Base-by-base conservation (phyloP, 30 jellyfish, hydroid and myxozoan genomes). In the Hydractinia symbiolongicarpus region DNA sequence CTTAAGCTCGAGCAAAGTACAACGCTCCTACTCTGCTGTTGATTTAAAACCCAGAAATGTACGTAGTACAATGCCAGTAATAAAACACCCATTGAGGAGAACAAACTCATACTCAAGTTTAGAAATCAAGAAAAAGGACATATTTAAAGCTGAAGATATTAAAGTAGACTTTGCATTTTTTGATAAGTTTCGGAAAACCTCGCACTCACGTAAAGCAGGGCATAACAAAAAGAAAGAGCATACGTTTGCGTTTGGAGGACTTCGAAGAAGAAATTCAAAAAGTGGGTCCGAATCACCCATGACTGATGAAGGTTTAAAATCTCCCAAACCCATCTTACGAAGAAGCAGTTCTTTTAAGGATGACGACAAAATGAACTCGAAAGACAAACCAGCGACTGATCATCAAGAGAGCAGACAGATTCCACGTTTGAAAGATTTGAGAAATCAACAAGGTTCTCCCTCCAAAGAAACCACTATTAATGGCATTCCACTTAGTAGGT, bases 401-500 rank as follows among this genome's bases (percentile, higher is more conserved):
- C 83, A 55, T 13, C 74, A 44, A n/a, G 74, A 64, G 9, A 13
- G 52, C 9, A 64, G 74, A 64, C 74, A 64, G 9, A 7, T 13
- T 7, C 74, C 74, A n/a, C 83, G 83, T 67, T 10, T 74, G 44
- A 58, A 74, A 74, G 66, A 50, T 20, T n/a, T 74, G 67, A 70
- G 50, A 67, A 54, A 44, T 58, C 62, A 19, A 13, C 95, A 86
- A 54, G 88, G 81, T 14, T 93, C 98, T 5, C 98, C 98, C 5
- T 82, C 92, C 66, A 85, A 86, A 61, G 98, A 93, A 81, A 93
- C 98, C 9, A 93, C 98, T 56, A 93, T 93, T 16, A 93, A 93
- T 83, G 98, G 98, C 7, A 93, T 93, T 5, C 98, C 98, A 11
- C 88, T 93, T 7, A 93, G 98, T 85, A 93, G 86, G 72, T 74